phyloP scores from a whole-genome alignment of 2,113 vertebrate species.

The Aegypius monachus region DNA sequence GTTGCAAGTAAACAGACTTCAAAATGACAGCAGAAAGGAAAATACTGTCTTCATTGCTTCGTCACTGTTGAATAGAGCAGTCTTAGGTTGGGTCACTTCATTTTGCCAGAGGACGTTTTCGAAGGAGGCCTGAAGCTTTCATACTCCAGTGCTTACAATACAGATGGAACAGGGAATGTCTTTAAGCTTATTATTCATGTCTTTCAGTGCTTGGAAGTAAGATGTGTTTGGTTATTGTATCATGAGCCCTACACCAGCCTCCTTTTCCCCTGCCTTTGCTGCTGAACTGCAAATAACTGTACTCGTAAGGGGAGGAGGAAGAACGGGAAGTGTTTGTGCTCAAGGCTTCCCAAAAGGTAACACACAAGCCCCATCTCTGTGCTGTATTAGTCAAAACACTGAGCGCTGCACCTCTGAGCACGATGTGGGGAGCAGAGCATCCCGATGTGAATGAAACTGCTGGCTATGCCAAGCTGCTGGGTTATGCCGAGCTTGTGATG shows the following conservation, averaged over 20 bases:
- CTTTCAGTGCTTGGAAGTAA: neutral
- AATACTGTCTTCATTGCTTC: neutral
- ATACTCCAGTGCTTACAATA: neutral
- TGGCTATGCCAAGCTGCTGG: neutral
- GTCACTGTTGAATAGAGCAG: neutral
- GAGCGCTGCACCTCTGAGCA: neutral
- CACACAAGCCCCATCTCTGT: neutral
- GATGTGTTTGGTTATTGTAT: neutral
- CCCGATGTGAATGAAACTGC: neutral
- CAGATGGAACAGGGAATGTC: neutral
- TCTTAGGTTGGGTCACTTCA: neutral
- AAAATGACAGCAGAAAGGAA: slow-evolving; percentile 3
- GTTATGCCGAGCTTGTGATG: neutral
- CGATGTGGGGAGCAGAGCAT: neutral
- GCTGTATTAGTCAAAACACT: neutral
- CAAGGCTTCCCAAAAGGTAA: neutral
- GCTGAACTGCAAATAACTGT: neutral
- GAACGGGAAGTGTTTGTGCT: neutral
- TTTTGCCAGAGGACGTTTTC: neutral
- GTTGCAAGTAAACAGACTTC: neutral
- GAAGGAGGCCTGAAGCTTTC: neutral
- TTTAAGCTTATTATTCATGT: neutral
- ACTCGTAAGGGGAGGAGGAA: rapidly evolving
- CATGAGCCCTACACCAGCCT: neutral
- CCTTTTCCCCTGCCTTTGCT: neutral